These are phyloP conservation scores for Sciurus niger DNA, from an alignment of 2,113 vertebrate genomes.

Conservation along the genomic window DNA sequence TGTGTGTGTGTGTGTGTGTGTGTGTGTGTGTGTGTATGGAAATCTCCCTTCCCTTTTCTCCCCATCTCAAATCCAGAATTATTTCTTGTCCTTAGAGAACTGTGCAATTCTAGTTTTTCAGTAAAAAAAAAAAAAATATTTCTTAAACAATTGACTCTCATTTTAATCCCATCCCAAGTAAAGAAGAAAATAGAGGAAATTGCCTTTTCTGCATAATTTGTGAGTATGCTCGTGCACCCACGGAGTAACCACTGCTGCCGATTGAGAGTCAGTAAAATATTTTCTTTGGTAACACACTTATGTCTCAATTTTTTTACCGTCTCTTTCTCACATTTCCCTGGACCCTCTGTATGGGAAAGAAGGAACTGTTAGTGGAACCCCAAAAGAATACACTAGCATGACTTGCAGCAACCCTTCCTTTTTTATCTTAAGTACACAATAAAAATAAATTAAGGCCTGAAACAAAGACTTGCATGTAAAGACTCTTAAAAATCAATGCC, in stretches of 20 bases:
- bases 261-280: neutral
- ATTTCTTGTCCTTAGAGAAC: neutral
- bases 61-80: neutral
- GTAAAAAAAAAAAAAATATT: neutral
- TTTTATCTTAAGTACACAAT: neutral
- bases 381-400: neutral
- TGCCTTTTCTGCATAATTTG: neutral
- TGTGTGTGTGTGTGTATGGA: accelerated
- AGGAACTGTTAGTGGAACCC: neutral
- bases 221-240: neutral
- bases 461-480: slow-evolving; percentile 3
- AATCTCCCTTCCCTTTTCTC: neutral
- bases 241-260: neutral
- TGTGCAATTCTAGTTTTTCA: neutral
- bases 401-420: neutral
- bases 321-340: neutral
- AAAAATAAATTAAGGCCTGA: neutral
- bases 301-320: neutral
- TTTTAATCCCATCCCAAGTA: neutral
- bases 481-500: neutral
- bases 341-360: accelerated
- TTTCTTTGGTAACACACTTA: neutral
- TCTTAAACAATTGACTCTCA: neutral
- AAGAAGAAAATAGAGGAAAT: slow-evolving; percentile 2
- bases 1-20: neutral